These are phyloP conservation scores for Petaurus breviceps DNA, from an alignment of 2,113 vertebrate species.

Conservation along the genomic window DNA sequence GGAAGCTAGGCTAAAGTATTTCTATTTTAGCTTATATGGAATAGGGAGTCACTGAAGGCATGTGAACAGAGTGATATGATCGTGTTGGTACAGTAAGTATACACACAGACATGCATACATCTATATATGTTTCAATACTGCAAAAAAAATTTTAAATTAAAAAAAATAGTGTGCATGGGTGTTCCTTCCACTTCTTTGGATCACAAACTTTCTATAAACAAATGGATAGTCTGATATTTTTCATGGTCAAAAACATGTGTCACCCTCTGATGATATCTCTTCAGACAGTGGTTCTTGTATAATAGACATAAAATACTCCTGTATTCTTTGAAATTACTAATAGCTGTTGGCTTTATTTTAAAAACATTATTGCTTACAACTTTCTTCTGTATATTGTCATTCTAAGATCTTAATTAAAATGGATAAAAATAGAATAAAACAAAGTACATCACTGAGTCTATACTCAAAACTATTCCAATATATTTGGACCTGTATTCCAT, in stretches of 20 bases:
- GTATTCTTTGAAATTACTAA: no score
- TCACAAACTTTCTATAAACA: neutral
- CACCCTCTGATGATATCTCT: neutral
- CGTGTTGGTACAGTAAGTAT: neutral
- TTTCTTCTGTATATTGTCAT: no score
- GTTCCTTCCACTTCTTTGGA: neutral
- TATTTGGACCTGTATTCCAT: neutral
- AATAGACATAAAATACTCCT: neutral
- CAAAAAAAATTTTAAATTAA: neutral
- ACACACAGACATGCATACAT: neutral
- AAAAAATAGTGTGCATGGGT: neutral
- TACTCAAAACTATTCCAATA: neutral
- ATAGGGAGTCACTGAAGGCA: neutral
- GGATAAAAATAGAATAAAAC: no score
- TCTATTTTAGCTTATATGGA: neutral
- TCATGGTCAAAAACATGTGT: neutral
- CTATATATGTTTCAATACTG: neutral
- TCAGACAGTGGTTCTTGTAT: neutral
- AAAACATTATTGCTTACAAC: no score
- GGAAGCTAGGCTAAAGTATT: neutral
- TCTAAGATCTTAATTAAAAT: no score
- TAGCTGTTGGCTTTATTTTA: no score
- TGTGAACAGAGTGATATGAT: neutral
- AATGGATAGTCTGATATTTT: neutral
- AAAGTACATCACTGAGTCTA: neutral